These are phyloP conservation scores for Colossoma macropomum DNA, from an alignment of 2,113 vertebrate genomes.

Conservation along the genomic window DNA sequence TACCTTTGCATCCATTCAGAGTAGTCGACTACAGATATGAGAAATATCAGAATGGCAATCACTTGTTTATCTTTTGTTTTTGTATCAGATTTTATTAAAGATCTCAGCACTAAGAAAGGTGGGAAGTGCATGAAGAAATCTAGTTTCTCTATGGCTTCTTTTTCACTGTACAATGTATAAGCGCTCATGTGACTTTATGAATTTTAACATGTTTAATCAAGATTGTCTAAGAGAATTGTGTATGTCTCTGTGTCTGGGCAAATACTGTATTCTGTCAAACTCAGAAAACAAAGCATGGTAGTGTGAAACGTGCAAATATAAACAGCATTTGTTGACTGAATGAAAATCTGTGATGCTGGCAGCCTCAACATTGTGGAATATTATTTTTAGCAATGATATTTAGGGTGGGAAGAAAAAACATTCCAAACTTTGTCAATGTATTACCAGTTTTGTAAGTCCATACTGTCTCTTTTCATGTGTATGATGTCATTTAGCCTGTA, in stretches of 20 bases:
- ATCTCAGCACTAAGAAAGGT: neutral
- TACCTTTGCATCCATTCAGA: constrained; percentile 77
- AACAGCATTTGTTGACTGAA: constrained; percentile 1
- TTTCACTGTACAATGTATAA: neutral
- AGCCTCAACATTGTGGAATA: neutral
- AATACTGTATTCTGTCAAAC: neutral
- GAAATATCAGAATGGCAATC: constrained; percentile 41
- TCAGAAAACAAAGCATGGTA: constrained; percentile 2
- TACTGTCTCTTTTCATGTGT: neutral
- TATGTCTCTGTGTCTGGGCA: neutral
- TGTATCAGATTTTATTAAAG: neutral
- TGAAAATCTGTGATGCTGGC: constrained; percentile 7
- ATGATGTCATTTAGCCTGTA: neutral
- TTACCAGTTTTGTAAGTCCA: constrained; percentile 9
- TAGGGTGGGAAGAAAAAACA: neutral
- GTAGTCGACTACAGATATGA: constrained; percentile 53
- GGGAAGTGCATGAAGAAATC: neutral
- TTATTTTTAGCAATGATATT: neutral
- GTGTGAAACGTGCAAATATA: neutral
- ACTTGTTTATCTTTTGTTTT: constrained; percentile 19
- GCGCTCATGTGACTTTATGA: neutral
- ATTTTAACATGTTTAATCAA: constrained; percentile 5
- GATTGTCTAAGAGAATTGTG: neutral
- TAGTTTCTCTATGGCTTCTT: neutral
- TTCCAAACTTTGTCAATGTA: neutral